Conservation (phyloP, 2,113 vertebrate genomes). For the Paramisgurnus dabryanus region DNA sequence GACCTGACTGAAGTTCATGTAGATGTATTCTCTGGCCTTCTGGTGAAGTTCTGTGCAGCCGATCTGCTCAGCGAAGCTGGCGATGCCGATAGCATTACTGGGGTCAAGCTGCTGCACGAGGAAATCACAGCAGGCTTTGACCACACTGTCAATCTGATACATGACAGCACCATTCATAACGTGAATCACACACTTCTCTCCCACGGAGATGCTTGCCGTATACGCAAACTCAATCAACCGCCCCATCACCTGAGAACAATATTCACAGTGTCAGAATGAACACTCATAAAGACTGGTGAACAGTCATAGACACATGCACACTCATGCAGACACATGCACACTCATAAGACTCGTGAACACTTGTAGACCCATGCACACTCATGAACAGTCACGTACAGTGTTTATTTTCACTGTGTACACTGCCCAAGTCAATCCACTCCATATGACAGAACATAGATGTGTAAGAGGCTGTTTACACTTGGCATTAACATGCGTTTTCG, state of each 20-base stretch:
- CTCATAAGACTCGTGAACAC: too few species aligned
- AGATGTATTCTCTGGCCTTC: conserved; percentile 91
- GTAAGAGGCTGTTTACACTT: too few species aligned
- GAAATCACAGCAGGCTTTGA: conserved; percentile 91
- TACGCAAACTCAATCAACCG: conserved; percentile 91
- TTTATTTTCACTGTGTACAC: too few species aligned
- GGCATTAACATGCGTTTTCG: too few species aligned
- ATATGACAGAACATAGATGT: too few species aligned
- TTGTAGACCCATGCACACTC: too few species aligned
- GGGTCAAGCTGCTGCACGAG: conserved; percentile 91
- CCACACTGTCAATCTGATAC: conserved; percentile 97
- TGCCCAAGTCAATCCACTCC: too few species aligned
- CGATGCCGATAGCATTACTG: conserved; percentile 95
- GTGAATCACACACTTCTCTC: conserved; percentile 91
- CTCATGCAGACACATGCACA: too few species aligned
- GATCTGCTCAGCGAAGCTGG: conserved; percentile 92
- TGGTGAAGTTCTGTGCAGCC: conserved; percentile 87
- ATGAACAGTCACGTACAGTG: too few species aligned
- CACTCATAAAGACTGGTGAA: not conserved
- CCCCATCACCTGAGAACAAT: conserved; percentile 81
- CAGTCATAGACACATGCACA: too few species aligned
- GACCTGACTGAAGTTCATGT: conserved; percentile 93
- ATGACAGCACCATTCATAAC: conserved; percentile 95
- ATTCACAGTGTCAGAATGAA: not conserved
- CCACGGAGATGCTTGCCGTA: conserved; percentile 92